Conservation (phyloP, 2,888 invertebrate genomes). For the Boloria selene region DNA sequence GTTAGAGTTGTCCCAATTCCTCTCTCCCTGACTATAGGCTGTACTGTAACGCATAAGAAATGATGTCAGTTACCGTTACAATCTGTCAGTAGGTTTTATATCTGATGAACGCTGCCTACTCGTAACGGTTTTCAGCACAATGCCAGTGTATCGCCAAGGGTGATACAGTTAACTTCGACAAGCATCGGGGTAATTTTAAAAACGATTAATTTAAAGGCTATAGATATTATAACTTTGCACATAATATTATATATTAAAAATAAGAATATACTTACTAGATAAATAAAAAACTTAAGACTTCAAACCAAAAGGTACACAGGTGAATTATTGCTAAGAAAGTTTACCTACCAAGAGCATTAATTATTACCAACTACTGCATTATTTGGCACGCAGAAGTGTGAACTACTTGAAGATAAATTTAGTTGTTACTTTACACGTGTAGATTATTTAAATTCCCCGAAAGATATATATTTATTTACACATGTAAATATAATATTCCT, state of each 20-base stretch:
- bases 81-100: conserved; percentile 67
- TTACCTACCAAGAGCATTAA: too few species aligned
- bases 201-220: too few species aligned
- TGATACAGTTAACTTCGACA: conserved; percentile 47
- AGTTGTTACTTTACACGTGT: conserved; percentile 23
- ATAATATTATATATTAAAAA: too few species aligned
- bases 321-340: too few species aligned
- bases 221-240: too few species aligned
- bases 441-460: conserved; percentile 21
- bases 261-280: too few species aligned
- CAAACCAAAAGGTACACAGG: too few species aligned
- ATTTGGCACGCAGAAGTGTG: conserved; percentile 4
- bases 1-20: conserved; percentile 46
- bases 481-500: conserved; percentile 10
- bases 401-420: background rate
- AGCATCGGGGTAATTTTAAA: conserved; percentile 10
- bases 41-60: conserved; percentile 51
- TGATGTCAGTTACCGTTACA: conserved; percentile 65
- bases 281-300: too few species aligned
- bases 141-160: conserved; percentile 44
- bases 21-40: conserved; percentile 47
- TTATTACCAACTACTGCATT: background rate
- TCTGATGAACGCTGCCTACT: conserved; percentile 64
- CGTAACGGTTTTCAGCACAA: conserved; percentile 61
- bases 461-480: conserved; percentile 19